phyloP scores from a whole-genome alignment of 2,113 vertebrate genomes.

The Coracopsis vasa region DNA sequence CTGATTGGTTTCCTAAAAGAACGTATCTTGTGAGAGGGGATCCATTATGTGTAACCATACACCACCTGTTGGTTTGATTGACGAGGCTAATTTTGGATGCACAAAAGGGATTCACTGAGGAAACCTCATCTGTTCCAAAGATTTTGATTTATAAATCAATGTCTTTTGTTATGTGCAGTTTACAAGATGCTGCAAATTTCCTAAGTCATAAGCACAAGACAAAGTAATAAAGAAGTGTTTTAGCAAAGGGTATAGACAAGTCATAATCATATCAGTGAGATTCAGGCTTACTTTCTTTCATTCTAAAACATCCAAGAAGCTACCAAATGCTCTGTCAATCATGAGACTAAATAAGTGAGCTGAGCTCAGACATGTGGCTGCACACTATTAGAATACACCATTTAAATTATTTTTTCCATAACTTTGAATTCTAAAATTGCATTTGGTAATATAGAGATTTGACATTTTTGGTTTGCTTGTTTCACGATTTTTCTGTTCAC shows the following conservation, averaged over 20 bases:
- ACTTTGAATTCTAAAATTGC: not conserved
- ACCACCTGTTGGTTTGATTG: conserved; percentile 78
- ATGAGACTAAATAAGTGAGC: conserved; percentile 45
- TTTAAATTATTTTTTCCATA: not conserved
- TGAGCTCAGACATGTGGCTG: conserved; percentile 11
- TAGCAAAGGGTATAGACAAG: not conserved
- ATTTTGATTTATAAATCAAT: not conserved
- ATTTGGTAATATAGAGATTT: not conserved
- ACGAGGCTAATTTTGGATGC: conserved; percentile 74
- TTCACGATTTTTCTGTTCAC: not conserved
- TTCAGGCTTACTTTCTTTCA: not conserved
- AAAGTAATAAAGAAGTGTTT: not conserved
- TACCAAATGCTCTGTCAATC: conserved; percentile 77
- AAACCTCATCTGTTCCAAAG: conserved; percentile 10
- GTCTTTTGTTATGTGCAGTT: not conserved
- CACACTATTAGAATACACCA: not conserved
- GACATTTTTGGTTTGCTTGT: not conserved
- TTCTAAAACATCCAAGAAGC: conserved; percentile 14
- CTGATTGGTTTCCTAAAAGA: conserved; percentile 79
- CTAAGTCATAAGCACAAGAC: not conserved
- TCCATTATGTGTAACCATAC: conserved; percentile 72
- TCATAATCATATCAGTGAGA: not conserved
- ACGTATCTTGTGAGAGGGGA: conserved; percentile 74
- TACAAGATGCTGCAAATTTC: not conserved
- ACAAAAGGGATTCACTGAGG: conserved; percentile 56